Evolutionary conservation across 2,888 invertebrate genomes (phyloP).

Genomic region (Cyrtodaria siliqua): DNA sequence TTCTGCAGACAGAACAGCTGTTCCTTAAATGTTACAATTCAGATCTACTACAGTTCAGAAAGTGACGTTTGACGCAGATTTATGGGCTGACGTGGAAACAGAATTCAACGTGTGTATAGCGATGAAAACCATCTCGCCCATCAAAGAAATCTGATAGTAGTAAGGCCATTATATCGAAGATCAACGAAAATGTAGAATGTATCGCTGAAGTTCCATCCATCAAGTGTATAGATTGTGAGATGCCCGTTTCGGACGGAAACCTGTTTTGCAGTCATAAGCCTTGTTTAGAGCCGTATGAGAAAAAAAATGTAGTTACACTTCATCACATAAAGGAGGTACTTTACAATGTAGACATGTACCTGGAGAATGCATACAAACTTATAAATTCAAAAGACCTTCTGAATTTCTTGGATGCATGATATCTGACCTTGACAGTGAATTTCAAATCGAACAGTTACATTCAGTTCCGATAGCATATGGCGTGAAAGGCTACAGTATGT

Average conservation of each 20-base stretch:
- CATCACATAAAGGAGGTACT: too few relatives aligned
- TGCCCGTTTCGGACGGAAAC: too few relatives aligned
- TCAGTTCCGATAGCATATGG: conserved; percentile 31
- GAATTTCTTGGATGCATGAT: conserved; percentile 38
- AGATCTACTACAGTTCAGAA: conserved; percentile 29
- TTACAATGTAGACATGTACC: neutral
- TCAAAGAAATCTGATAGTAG: neutral
- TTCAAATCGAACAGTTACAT: conserved; percentile 18
- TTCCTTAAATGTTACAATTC: conserved; percentile 32
- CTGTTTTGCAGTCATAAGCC: too few relatives aligned
- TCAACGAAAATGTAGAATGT: conserved; percentile 16
- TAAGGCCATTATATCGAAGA: conserved; percentile 1
- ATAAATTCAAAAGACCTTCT: conserved; percentile 22
- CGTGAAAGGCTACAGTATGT: conserved; percentile 34
- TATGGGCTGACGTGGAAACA: conserved; percentile 2
- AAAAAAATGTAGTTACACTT: too few relatives aligned
- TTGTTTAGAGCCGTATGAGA: too few relatives aligned
- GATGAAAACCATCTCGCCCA: conserved; percentile 5
- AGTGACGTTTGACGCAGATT: conserved; percentile 3
- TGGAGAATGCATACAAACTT: conserved; percentile 9
- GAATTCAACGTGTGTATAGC: conserved; percentile 3
- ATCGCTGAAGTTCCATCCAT: conserved; percentile 31
- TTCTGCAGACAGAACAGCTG: conserved; percentile 6
- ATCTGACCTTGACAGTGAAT: conserved; percentile 17
- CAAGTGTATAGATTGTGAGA: too few relatives aligned